Base-by-base conservation (phyloP, 2,797 vertebrate species). In the Sphenodon punctatus region DNA sequence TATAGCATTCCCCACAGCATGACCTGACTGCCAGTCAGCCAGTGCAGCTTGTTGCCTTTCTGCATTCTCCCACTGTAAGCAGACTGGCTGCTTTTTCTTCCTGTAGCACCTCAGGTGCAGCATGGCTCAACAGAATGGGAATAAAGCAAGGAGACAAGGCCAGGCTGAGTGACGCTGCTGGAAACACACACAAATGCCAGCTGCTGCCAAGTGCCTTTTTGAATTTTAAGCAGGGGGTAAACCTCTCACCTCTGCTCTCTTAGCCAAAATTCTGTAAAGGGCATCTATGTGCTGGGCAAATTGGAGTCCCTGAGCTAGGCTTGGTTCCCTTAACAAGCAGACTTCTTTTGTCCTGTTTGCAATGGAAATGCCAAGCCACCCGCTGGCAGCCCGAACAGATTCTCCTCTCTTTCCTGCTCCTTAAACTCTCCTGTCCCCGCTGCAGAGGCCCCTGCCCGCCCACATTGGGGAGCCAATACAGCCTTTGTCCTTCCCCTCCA, bases 131-230 rank as follows among this genome's bases (percentile, higher is more conserved):
- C 15, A 25, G 41, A 30, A n/a, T 17, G 15, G 7, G n/a, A 34
- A 56, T 30, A 11, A 68, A 30, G 55, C 11, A 27, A 39, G 16
- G 20, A 39, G 19, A 69, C 10, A 14, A 12, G 16, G 1, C 4
- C 6, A 46, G 63, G 49, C 25, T 75, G 2, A 22, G n/a, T 6
- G 32, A 0, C 5, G 4, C 74, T 25, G 1, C 0, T 1, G 25
- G 30, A 71, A 25, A 17, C 17, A 17, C n/a, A 67, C 48, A 58
- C 46, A 19, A 10, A 32, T 12, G 5, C 75, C 58, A 27, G 1
- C 3, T 46, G 39, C 16, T 34, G 7, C 17, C 73, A 86, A 74
- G 90, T 91, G 89, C 92, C 91, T 93, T 93, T 59, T 49, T 39
- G 51, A 9, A 4, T 53, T 19, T 53, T 39, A 43, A 51, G 43